Base-by-base conservation (phyloP, 2,113 vertebrate genomes). In the Tangachromis dhanisi region DNA sequence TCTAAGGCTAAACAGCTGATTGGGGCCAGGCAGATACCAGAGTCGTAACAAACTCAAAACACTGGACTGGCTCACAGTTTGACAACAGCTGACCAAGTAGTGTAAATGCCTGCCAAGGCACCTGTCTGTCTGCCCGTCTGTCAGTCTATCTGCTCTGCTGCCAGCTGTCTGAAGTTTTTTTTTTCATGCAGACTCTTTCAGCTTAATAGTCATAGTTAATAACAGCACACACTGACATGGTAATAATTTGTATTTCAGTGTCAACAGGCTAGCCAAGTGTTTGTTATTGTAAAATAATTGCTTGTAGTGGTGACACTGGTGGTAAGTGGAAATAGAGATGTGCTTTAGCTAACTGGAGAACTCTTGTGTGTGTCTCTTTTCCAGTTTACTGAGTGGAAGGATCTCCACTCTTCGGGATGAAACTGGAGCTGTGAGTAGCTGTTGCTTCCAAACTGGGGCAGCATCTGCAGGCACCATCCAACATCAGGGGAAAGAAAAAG, bases 351-450 rank as follows among this genome's bases (percentile, higher is more conserved):
- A 86, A 86, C 80, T 76, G 42, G 63, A 87, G 61, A 47, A 49
- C 73, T 83, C 3, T 61, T 84, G 68, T 83, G 53, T 88, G 9
- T 90, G 47, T 92, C 8, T 92, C 6, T 83, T 61, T 93, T 97
- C 49, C 94, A 99, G 98, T 96, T 98, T 99, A 93, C 97, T 99
- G 89, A 99, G 99, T 93, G 99, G 99, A 93, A 98, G 99, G 97
- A 99, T 99, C 96, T 99, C 99, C 90, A 98, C 98, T 35, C 97
- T 99, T 89, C 97, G 98, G 90, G 99, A 99, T 96, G 99, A 99
- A 97, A 99, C 99, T 97, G 99, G 98, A 98, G 98, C 99, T 93
- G 99, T 99, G 92, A 99, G 99, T 99, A 80, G 35, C 33, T 24
- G 33, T 90, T 87, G 54, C 53, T 61, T 81, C 68, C 57, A 80